Evolutionary conservation across 2,888 invertebrate species (phyloP).

Genomic region (Hydraecia micacea): DNA sequence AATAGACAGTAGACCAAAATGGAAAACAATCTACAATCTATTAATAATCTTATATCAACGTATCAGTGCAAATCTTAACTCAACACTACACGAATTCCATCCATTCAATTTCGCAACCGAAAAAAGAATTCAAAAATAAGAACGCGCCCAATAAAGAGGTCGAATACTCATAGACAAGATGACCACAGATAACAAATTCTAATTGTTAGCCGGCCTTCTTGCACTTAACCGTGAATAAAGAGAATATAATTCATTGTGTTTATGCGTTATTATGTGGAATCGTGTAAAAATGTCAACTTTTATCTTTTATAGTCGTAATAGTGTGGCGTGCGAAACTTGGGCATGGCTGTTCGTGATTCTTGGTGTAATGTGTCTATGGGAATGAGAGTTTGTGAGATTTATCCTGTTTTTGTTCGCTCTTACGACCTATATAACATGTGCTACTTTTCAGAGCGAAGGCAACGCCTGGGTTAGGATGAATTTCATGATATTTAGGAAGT

Average conservation of each 20-base stretch:
- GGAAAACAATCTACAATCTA: constrained; percentile 16
- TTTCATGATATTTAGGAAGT: too few relatives aligned
- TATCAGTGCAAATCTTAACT: constrained; percentile 11
- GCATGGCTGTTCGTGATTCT: constrained; percentile 49
- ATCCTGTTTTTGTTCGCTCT: not conserved
- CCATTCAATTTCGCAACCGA: constrained; percentile 20
- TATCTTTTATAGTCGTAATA: constrained; percentile 26
- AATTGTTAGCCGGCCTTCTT: constrained; percentile 48
- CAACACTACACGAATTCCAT: constrained; percentile 12
- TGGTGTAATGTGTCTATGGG: constrained; percentile 8
- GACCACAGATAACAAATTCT: constrained; percentile 47
- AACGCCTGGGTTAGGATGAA: too few relatives aligned
- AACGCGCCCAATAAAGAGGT: constrained; percentile 54
- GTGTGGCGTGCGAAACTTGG: constrained; percentile 57
- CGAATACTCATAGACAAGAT: constrained; percentile 54
- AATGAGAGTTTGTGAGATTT: not conserved
- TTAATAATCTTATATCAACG: constrained; percentile 11
- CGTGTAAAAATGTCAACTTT: constrained; percentile 62
- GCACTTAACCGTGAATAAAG: constrained; percentile 55
- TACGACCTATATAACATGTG: too few relatives aligned
- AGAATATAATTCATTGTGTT: constrained; percentile 34
- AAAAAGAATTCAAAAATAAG: constrained; percentile 26
- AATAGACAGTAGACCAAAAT: constrained; percentile 15
- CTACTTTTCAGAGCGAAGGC: too few relatives aligned
- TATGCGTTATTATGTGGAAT: constrained; percentile 28